A percentile compares a stretch with the other conserved stretches of the same genome.
Evolutionary conservation across 2,888 invertebrate genomes (phyloP).

Genomic region (Cosmopolites sordidus): DNA sequence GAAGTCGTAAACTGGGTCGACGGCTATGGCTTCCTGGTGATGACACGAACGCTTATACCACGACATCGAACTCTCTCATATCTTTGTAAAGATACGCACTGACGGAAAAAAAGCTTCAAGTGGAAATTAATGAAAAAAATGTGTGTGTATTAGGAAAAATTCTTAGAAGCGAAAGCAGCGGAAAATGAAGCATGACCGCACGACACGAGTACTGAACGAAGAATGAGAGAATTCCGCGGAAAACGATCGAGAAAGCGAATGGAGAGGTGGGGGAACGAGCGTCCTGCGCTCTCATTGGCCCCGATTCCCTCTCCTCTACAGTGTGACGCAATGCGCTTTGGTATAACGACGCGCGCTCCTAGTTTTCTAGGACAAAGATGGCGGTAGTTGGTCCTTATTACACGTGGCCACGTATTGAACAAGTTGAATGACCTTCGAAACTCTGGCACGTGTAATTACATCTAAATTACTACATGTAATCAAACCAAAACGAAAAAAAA

Average conservation of each 20-base stretch:
- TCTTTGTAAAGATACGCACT: too few species aligned
- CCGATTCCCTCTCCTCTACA: slow-evolving; percentile 31
- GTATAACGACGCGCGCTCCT: slow-evolving; percentile 28
- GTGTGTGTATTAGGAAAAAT: too few species aligned
- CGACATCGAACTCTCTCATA: too few species aligned
- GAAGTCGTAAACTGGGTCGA: slow-evolving; percentile 52
- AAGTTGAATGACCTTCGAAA: background rate
- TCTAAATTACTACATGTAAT: background rate
- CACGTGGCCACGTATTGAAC: background rate
- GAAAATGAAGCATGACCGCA: slow-evolving; percentile 38
- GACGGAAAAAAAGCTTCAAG: background rate
- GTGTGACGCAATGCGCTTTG: slow-evolving; percentile 41
- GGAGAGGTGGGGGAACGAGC: slow-evolving; percentile 26
- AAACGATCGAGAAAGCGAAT: slow-evolving; percentile 32
- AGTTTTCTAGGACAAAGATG: slow-evolving; percentile 27
- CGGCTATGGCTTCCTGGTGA: background rate
- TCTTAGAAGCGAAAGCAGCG: too few species aligned
- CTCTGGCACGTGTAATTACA: background rate
- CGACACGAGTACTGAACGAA: slow-evolving; percentile 44
- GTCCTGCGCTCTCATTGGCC: slow-evolving; percentile 34
- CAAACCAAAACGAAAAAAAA: background rate
- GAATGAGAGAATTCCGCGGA: slow-evolving; percentile 41
- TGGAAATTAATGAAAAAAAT: too few species aligned
- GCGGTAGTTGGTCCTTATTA: slow-evolving; percentile 14
- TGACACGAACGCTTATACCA: too few species aligned